A percentile compares a stretch with the other conserved stretches of the same genome.
Conservation (phyloP, 2,888 invertebrate genomes). For the Coecobrya sp. region DNA sequence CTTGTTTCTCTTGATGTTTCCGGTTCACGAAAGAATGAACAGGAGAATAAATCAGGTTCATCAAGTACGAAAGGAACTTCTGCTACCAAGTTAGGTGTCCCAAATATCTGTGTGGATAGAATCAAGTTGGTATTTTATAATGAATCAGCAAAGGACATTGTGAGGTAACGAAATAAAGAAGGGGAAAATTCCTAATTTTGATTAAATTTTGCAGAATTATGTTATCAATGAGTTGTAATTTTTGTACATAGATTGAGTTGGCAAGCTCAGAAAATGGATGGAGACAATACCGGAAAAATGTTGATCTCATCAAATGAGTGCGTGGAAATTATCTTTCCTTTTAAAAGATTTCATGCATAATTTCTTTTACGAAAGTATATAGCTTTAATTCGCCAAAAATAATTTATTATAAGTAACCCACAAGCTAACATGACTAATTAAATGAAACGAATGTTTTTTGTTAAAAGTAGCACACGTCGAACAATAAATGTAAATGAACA, state of each 20-base stretch:
- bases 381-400: no score
- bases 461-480: no score
- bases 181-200: no score
- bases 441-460: no score
- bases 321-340: neutral
- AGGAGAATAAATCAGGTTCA: neutral
- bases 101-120: neutral
- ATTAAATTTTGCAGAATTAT: no score
- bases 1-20: neutral
- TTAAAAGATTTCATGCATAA: no score
- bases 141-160: neutral
- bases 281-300: neutral
- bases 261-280: neutral
- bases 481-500: no score
- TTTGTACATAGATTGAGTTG: neutral
- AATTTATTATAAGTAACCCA: no score
- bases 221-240: neutral
- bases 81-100: neutral
- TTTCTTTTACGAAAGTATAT: no score
- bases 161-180: constrained; percentile 17
- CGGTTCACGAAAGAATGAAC: neutral
- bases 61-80: neutral
- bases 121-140: neutral
- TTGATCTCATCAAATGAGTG: neutral
- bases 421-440: no score